phyloP scores from a whole-genome alignment of 2,888 invertebrate species.

The Hemistola chrysoprasaria region DNA sequence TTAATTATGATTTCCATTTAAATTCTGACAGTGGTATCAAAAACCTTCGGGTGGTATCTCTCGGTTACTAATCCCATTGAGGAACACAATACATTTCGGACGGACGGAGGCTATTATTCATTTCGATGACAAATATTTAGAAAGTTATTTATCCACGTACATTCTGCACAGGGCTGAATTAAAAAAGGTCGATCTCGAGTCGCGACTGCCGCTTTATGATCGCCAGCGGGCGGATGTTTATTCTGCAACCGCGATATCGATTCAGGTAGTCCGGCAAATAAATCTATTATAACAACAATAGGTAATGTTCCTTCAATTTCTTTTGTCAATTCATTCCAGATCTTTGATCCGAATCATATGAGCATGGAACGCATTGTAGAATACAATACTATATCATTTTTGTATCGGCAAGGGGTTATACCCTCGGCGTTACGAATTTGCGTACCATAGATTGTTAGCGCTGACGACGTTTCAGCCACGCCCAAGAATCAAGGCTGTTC shows the following conservation, averaged over 20 bases:
- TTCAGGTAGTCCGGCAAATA: constrained; percentile 74
- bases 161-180: constrained; percentile 64
- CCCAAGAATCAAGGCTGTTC: constrained; percentile 50
- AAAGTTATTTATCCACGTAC: constrained; percentile 76
- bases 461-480: constrained; percentile 62
- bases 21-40: constrained; percentile 52
- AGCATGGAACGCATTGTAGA: constrained; percentile 36
- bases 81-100: constrained; percentile 59
- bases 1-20: constrained; percentile 59
- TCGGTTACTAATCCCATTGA: constrained; percentile 77
- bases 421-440: constrained; percentile 54
- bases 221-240: constrained; percentile 69
- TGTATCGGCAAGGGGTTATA: constrained; percentile 43
- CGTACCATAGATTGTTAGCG: constrained; percentile 38
- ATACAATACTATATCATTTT: constrained; percentile 34
- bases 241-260: constrained; percentile 66
- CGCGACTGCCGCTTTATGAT: constrained; percentile 57
- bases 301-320: constrained; percentile 38
- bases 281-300: constrained; percentile 70
- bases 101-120: constrained; percentile 72
- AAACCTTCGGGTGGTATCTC: constrained; percentile 65
- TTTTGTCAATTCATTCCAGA: constrained; percentile 56
- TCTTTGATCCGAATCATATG: constrained; percentile 46
- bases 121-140: constrained; percentile 79
- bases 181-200: constrained; percentile 57